Base-by-base conservation (phyloP, 2,797 vertebrate genomes). In the Coracias cyanogaster region DNA sequence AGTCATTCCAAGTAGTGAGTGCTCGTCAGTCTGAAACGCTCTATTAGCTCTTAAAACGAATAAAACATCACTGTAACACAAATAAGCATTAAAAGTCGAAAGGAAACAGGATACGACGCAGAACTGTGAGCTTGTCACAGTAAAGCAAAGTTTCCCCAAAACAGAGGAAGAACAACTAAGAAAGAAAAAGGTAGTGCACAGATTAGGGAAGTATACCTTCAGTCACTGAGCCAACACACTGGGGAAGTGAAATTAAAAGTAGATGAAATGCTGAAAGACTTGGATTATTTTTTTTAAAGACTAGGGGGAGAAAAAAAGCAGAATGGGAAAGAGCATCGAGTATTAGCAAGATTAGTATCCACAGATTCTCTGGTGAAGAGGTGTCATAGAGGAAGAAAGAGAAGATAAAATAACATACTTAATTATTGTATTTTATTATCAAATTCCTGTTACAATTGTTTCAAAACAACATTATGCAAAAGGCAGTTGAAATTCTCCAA, bases 221-320 rank as follows among this genome's bases (percentile, higher is more conserved):
- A 26, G 43, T 73, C 48, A 64, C 80, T 84, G 48, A 89, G 66
- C 60, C 64, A 90, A 31, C 41, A 26, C n/a, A 52, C 17, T 57
- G 57, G 37, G 90, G 93, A 97, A 96, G 88, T 94, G 86, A 96
- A 93, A 96, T 86, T 18, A 86, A 35, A 93, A 84, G 87, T n/a
- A 43, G 69, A 72, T 29, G 8, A 70, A 88, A 61, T 35, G 35
- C 46, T 84, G 48, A 79, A 82, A 80, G 58, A 28, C 10, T 72
- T 48, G 45, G 58, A 49, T 41, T 26, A 72, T 20, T 26, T 82
- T 88, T 70, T 55, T 87, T 33, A 52, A 83, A 89, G 33, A 57
- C 15, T 6, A 9, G 20, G 5, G 12, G 10, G 3, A 22, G 8
- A 11, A 7, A 43, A 37, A 69, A 78, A 61, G 10, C 20, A 82